phyloP scores from a whole-genome alignment of 2,797 vertebrate genomes.

The Taeniopygia guttata region DNA sequence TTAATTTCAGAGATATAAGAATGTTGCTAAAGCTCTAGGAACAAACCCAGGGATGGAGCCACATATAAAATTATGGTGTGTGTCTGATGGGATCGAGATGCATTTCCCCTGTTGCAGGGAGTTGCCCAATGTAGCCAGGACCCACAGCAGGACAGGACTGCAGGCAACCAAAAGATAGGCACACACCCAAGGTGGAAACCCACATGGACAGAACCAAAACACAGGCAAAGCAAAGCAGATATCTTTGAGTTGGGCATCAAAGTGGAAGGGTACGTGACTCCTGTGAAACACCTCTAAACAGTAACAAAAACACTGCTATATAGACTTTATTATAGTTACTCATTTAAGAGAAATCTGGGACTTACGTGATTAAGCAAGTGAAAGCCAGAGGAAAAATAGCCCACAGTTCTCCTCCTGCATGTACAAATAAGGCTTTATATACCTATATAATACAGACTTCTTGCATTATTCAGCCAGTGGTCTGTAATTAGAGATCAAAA shows the following conservation, averaged over 20 bases:
- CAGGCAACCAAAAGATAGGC: neutral
- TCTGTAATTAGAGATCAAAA: conserved; percentile 33
- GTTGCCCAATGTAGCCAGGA: neutral
- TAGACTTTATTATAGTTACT: neutral
- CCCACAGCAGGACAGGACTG: neutral
- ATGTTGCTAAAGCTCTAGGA: neutral
- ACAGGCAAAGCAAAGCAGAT: neutral
- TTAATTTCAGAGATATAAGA: neutral
- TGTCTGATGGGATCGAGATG: accelerated
- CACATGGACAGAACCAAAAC: neutral
- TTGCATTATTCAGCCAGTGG: neutral
- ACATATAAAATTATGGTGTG: accelerated
- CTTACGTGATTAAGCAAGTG: neutral
- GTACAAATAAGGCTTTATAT: neutral
- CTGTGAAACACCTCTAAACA: neutral
- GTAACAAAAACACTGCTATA: neutral
- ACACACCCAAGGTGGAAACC: neutral
- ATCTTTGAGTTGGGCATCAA: neutral
- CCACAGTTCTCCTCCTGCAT: neutral
- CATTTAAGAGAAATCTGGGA: neutral
- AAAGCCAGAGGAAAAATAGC: neutral
- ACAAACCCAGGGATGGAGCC: neutral
- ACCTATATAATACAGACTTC: neutral
- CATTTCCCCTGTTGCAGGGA: neutral
- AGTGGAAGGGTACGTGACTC: accelerated